Evolutionary conservation across 2,113 vertebrate species (phyloP), one percentile per base, ranked within the genome.

Genomic region (Pogonocichla stellata): DNA sequence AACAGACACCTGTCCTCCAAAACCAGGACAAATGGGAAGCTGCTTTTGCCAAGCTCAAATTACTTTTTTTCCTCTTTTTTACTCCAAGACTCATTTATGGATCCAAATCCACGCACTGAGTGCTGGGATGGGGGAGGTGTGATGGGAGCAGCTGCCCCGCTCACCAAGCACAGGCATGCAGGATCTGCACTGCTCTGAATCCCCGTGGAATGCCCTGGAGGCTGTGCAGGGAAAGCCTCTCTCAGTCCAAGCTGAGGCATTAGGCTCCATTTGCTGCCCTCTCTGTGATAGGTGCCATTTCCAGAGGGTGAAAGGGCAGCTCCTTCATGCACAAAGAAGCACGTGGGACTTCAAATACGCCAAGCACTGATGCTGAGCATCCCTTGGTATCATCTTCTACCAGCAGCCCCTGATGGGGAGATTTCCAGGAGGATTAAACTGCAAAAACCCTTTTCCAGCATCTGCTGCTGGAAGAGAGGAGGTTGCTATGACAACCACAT

Each of bases 401-500:
- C 77, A 71, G 90, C 84, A 74, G 78, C 73, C 89, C 78, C 89
- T 93, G 42, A 87, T 65, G 70, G 8, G 43, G 95, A 97, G 96
- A 87, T 97, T 95, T 96, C 94, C 93, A 71, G 89, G 88, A 95
- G 97, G 88, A 96, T 97, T 94, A 92, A 91, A 88, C 92, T 26
- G 77, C 84, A 96, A 97, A 93, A 93, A 73, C 18, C 36, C 93
- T 97, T 95, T 93, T 62, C 78, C 85, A 78, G 97, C 93, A 77
- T 86, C 83, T 88, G 93, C 78, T 74, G 82, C 85, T 33, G 10
- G 43, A 75, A 61, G 88, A 94, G 93, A 71, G 92, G 11, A 5
- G 40, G 98, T 98, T 97, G 93, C 97, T 47, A 95, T 97, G 97
- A 98, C 94, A 97, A 98, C 97, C 8, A 61, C 97, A 97, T 96